Conservation (phyloP, 2,888 invertebrate genomes). For the Sarcophaga rosellei region DNA sequence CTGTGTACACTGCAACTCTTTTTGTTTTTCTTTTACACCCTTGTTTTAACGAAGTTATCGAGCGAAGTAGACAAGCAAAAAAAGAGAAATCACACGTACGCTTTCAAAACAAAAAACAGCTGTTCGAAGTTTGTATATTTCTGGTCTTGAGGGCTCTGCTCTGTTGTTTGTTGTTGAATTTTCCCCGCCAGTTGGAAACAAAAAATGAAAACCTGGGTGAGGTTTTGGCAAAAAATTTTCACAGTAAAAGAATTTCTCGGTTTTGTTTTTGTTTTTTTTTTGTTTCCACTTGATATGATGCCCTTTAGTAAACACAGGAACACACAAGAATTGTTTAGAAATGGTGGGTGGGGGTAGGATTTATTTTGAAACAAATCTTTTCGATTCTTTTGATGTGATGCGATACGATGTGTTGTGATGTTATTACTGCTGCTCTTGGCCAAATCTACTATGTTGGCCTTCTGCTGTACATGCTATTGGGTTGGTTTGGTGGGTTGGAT, state of each 20-base stretch:
- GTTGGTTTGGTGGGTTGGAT: constrained; percentile 22
- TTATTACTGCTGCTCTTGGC: constrained; percentile 21
- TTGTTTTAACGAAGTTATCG: neutral
- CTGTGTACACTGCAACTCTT: neutral
- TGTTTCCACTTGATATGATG: neutral
- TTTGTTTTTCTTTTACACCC: neutral
- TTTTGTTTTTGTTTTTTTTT: constrained; percentile 21
- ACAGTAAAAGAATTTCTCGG: constrained; percentile 17
- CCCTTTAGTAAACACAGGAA: too few species aligned
- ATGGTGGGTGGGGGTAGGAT: too few species aligned
- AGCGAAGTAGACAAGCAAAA: neutral
- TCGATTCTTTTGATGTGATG: too few species aligned
- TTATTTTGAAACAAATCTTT: too few species aligned
- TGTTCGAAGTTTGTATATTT: constrained; percentile 46
- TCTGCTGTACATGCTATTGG: neutral
- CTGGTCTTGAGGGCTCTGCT: constrained; percentile 43
- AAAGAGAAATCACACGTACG: neutral
- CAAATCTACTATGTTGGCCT: constrained; percentile 26
- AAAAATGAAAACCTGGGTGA: constrained; percentile 23
- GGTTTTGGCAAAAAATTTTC: constrained; percentile 22
- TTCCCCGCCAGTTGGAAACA: neutral
- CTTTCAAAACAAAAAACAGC: constrained; percentile 50
- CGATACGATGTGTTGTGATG: neutral
- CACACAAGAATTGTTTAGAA: neutral
- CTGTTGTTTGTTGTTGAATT: constrained; percentile 19